Percentiles rank a stretch among this genome's conserved stretches.
phyloP scores from a whole-genome alignment of 23 tunicate genomes.

The Halocynthia roretzi region DNA sequence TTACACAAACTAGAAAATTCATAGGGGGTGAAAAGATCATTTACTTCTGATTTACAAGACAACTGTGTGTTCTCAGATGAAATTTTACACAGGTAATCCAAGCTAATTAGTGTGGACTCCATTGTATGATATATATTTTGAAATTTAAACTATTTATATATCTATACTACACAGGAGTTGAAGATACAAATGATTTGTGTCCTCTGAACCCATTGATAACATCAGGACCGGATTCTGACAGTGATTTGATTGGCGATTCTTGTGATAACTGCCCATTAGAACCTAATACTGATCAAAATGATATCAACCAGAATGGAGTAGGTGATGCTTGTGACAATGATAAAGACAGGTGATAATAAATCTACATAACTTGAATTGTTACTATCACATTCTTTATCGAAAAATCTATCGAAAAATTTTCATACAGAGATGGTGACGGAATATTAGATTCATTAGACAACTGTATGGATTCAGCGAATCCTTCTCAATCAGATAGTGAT shows the following conservation, averaged over 20 bases:
- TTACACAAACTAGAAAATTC: too few species aligned
- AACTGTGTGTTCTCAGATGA: too few species aligned
- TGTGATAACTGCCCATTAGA: conserved; percentile 43
- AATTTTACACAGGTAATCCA: background rate
- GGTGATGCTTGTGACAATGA: conserved; percentile 28
- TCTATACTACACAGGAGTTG: background rate
- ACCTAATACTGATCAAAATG: conserved; percentile 11
- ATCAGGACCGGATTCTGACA: background rate
- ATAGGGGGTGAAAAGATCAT: background rate
- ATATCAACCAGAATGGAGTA: conserved; percentile 17
- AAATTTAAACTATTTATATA: too few species aligned
- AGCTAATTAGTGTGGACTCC: background rate
- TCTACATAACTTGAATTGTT: too few species aligned
- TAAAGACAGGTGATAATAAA: conserved; percentile 6
- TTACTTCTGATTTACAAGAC: background rate
- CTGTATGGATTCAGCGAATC: too few species aligned
- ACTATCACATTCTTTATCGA: too few species aligned
- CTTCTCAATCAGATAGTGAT: conserved; percentile 21
- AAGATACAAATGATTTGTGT: conserved; percentile 6
- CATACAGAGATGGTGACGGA: too few species aligned
- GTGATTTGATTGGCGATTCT: conserved; percentile 27
- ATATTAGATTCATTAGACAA: too few species aligned
- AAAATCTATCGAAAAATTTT: background rate
- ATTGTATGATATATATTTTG: too few species aligned
- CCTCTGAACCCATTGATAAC: conserved; percentile 18